Evolutionary conservation across 2,888 invertebrate genomes (phyloP), one percentile per base, ranked within the genome.

Genomic region (Cerastis leucographa): DNA sequence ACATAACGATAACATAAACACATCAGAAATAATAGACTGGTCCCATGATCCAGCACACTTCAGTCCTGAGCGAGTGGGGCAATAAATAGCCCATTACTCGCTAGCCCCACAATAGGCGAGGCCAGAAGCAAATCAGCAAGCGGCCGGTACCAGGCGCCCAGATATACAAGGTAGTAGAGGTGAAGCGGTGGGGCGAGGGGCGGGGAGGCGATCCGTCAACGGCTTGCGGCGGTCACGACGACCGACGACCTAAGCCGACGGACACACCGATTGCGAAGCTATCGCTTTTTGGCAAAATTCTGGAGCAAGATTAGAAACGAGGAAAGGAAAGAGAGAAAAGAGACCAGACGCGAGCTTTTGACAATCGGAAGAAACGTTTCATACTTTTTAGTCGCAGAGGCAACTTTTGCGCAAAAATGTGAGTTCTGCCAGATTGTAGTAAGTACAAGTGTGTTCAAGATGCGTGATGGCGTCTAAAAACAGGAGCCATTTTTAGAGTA

Each of bases 151-250:
- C 90, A 91, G 92, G 90, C 88, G 81, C 83, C 85, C 89, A 91
- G 90, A 90, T 86, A 89, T 88, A 85, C 86, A 91, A 91, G 91
- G 92, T 89, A 87, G 90, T 85, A 81, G 83, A 84, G 88, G 70
- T 40, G 76, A 76, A 78, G 87, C 82, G 90, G 85, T 74, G 85
- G 72, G 72, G 86, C 83, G 89, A 85, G 84, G 84, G 83, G 71
- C 75, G 80, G 80, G 84, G 82, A 85, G 89, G 87, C 89, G 89
- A 93, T 93, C 92, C 92, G 94, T 94, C 94, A 93, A 92, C 93
- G 93, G 94, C 96, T 95, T 90, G 94, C 92, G 96, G 95, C 96
- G 90, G 86, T 96, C 96, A 96, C 96, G 96, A 93, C 92, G 89
- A 86, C 89, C 86, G 86, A 83, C 88, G 89, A 87, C 89, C 90